Evolutionary conservation across 2,797 vertebrate species (phyloP).

Genomic region (Orestias chungarensis): DNA sequence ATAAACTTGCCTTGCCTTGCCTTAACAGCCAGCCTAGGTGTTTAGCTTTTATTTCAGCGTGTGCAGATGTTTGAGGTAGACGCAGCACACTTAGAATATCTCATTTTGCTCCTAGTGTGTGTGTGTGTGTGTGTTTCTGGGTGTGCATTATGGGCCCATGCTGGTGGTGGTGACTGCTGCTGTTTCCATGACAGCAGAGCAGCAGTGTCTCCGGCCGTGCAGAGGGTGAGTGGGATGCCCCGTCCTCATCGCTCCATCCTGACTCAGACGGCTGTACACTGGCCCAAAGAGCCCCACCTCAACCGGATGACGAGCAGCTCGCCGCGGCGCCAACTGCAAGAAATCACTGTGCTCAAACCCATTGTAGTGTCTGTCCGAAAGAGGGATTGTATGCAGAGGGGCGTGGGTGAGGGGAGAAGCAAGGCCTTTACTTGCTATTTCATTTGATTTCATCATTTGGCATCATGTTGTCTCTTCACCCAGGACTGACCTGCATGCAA

Average conservation of each 20-base stretch:
- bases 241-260: slow-evolving; percentile 80
- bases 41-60: not conserved
- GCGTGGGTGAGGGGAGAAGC: slow-evolving; percentile 15
- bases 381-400: slow-evolving; percentile 14
- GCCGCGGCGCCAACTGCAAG: slow-evolving; percentile 18
- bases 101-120: slow-evolving; percentile 34
- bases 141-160: slow-evolving; percentile 82
- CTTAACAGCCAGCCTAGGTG: not conserved
- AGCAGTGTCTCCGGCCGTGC: slow-evolving; percentile 85
- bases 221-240: slow-evolving; percentile 85
- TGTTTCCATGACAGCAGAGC: slow-evolving; percentile 94
- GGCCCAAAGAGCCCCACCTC: slow-evolving; percentile 65
- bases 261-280: slow-evolving; percentile 59
- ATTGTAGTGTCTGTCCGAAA: slow-evolving; percentile 15
- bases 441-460: slow-evolving; percentile 79
- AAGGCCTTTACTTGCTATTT: slow-evolving; percentile 57
- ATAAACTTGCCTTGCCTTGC: too few relatives aligned
- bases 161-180: slow-evolving; percentile 87
- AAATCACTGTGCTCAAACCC: slow-evolving; percentile 5
- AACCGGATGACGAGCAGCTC: slow-evolving; percentile 30
- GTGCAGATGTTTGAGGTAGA: slow-evolving; percentile 34
- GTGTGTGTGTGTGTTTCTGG: slow-evolving; percentile 40
- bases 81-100: slow-evolving; percentile 21
- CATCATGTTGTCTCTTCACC: slow-evolving; percentile 47
- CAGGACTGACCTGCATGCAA: slow-evolving; percentile 60